Base-by-base conservation (phyloP, 2,888 invertebrate genomes). In the Platycheirus rosarum region DNA sequence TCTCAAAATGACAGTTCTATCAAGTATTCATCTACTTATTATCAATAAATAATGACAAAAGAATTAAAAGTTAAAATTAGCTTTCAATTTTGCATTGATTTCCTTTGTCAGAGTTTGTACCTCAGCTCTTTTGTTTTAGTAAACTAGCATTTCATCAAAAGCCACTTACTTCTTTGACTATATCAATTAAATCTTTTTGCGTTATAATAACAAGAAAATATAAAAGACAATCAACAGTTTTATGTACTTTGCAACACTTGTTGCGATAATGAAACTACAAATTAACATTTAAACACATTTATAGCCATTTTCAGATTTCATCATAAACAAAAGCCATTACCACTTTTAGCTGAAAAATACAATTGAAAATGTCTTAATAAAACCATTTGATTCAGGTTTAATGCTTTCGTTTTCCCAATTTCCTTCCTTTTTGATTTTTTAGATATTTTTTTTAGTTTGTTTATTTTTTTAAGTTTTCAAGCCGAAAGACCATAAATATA, bases 61-160 rank as follows among this genome's bases (percentile, higher is more conserved):
- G 0, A 29, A 32, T 9, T 49, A 49, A 37, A 35, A 35, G 2
- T 23, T 23, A 23, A 23, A 4, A 23, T 6, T 23, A n/a, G n/a
- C 23, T 53, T 53, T 53, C n/a, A 18, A 23, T 14, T 55, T 5
- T 6, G n/a, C n/a, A 16, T 40, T 14, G 9, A 57, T 26, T 14
- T 14, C 7, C 9, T 26, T 40, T 6, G 2, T 14, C 14, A 1
- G n/a, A 14, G 66, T 66, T 66, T 32, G 18, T 0, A 18, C 3
- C 4, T 53, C 66, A 66, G 20, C 53, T 66, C 66, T 66, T 66
- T 53, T 66, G 53, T 53, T 44, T 66, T 13, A 20, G 2, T n/a
- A n/a, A 26, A 16, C 14, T n/a, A 6, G 23, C 23, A 2, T 23
- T 23, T 23, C 23, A 4, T 23, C 6, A 23, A 23, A 23, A n/a